A percentile compares a stretch with the other conserved stretches of the same genome.
Evolutionary conservation across 2,113 vertebrate species (phyloP).

Genomic region (Amblyornis subalaris): DNA sequence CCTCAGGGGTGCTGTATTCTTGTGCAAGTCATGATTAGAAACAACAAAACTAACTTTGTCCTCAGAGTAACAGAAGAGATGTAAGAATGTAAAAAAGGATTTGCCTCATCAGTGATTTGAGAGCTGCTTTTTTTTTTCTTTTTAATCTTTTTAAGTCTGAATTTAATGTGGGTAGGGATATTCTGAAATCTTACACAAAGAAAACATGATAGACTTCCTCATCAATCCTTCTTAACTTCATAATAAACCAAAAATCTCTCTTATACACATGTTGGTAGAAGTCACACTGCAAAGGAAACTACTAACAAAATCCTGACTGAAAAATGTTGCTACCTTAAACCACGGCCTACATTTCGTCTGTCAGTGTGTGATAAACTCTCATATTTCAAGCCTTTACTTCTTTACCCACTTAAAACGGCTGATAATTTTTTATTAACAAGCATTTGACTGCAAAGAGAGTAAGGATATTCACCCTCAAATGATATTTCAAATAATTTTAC

Average conservation of each 20-base stretch:
- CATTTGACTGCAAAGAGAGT: neutral
- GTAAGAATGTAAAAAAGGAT: neutral
- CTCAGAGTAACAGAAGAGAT: neutral
- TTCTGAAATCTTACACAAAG: neutral
- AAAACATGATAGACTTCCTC: neutral
- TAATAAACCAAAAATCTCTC: neutral
- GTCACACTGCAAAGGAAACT: neutral
- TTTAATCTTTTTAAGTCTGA: neutral
- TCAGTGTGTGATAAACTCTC: neutral
- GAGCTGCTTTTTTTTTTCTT: fast-evolving
- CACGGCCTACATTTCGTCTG: neutral
- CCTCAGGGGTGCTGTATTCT: neutral
- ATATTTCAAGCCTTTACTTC: neutral
- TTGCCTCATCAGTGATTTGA: neutral
- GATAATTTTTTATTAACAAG: neutral
- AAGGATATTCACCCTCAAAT: neutral
- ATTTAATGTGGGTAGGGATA: neutral
- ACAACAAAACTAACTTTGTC: neutral
- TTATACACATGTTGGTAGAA: neutral
- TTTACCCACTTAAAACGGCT: neutral
- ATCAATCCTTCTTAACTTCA: neutral
- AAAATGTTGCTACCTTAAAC: neutral
- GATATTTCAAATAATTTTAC: neutral
- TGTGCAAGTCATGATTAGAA: neutral
- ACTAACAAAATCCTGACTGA: neutral